Base-by-base conservation (phyloP, 2,888 invertebrate species). In the Latheticus oryzae region DNA sequence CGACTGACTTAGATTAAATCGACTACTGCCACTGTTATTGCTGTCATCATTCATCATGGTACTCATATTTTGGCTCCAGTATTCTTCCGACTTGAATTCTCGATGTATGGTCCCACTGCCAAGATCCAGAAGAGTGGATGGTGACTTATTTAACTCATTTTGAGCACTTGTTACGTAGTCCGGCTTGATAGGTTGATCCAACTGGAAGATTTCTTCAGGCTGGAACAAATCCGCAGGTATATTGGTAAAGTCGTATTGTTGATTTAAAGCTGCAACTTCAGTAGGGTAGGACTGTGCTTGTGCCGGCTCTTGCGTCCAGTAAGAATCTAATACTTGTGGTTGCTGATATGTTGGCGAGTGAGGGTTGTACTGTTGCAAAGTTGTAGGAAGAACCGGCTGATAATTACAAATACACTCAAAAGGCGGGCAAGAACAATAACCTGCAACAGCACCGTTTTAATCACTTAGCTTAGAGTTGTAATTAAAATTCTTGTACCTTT, bases 121-220 rank as follows among this genome's bases (percentile, higher is more conserved):
- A 2, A 90, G 79, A 65, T 90, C 90, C 2, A 89, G 81, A 50
- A 90, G 80, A 0, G 88, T 88, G 0, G 88, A 85, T 0, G 89
- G 88, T 0, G 89, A 88, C 68, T 85, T 81, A 5, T 84, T 73
- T 0, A 82, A 75, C 4, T 80, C 77, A 54, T 76, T 80, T n/a
- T 69, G 64, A 40, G 79, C 79, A 63, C 84, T 83, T 59, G 81
- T 77, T 0, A 75, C 67, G 62, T 84, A 87, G 68, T 88, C 87
- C 0, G 86, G 78, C 65, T 87, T 80, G 24, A 89, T 81, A 0
- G 89, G 89, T 71, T 89, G 89, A 69, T 89, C 89, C 55, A 89
- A 76, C 73, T 89, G 89, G 76, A 90, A 90, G 61, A 90, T 89
- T 75, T 90, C 89, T 71, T 89, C 89, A 0, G 90, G 89, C 71